Base-by-base conservation (phyloP, 2,888 invertebrate genomes). In the Halocaridina rubra region DNA sequence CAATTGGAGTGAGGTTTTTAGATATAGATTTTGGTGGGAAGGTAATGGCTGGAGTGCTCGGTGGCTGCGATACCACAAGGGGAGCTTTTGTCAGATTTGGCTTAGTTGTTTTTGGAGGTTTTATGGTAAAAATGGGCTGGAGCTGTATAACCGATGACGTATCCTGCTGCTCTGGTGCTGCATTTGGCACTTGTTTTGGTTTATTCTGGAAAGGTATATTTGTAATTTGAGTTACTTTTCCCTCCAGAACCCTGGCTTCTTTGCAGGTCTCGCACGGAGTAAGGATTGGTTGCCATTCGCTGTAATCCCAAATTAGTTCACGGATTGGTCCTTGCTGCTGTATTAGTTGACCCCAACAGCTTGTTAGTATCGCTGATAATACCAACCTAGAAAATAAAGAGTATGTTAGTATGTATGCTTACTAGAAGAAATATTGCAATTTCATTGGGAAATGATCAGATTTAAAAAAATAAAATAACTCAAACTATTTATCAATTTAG, bases 251-350 rank as follows among this genome's bases (percentile, higher is more conserved):
- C 67, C 39, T 79, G 13, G 46, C 79, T 29, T 80, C 24, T 24
- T 67, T 64, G 64, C 86, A 86, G 16, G 86, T 59, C 8, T 67
- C 72, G 32, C 86, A 86, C 0, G 84, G 78, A 1, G 33, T 30
- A n/a, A 71, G 77, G 39, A 86, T 84, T 19, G 86, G 86, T 29
- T 59, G 76, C 86, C 86, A 86, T 24, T 84, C 80, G 24, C 79
- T 80, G 67, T 46, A 30, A 67, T 84, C 84, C 84, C 84, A 84
- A 53, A 24, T 16, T 8, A 59, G 27, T 4, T 72, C 75, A 8
- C 19, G 13, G 46, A 57, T 53, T 32, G 53, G 57, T 19, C 5
- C 53, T 13, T 71, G 46, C 69, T 22, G 29, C 53, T 69, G 57
- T 19, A 5, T 19, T 13, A 53, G 46, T 53, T 22, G 29, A 64